Evolutionary conservation across 2,888 invertebrate species (phyloP).

Genomic region (Serripes groenlandicus): DNA sequence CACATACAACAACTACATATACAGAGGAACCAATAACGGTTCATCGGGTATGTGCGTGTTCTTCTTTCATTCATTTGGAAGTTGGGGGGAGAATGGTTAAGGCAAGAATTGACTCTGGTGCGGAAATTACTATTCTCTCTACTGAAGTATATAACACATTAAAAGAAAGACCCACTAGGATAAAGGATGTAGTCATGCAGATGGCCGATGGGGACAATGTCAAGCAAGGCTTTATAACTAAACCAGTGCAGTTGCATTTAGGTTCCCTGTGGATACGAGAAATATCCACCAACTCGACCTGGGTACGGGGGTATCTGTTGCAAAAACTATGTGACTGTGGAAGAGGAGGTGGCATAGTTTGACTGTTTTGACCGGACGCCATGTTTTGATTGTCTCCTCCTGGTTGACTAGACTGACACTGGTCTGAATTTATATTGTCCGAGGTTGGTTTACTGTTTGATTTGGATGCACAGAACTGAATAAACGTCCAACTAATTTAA

Average conservation of each 20-base stretch:
- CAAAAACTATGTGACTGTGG: no score
- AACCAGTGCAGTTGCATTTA: constrained; percentile 20
- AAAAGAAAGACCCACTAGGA: constrained; percentile 13
- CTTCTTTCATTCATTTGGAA: constrained; percentile 16
- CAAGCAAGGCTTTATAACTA: constrained; percentile 18
- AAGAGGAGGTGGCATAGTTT: no score
- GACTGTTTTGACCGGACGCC: no score
- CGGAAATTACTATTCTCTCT: constrained; percentile 31
- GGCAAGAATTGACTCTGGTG: constrained; percentile 29
- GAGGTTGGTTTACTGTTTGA: no score
- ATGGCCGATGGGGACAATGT: constrained; percentile 32
- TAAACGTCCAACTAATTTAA: no score
- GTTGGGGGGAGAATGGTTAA: constrained; percentile 12
- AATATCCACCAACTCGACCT: no score
- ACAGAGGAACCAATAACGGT: background rate
- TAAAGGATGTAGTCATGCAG: constrained; percentile 21
- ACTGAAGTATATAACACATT: constrained; percentile 22
- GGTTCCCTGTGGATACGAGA: no score
- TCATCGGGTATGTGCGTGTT: constrained; percentile 20
- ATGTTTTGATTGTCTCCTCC: no score
- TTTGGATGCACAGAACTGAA: no score
- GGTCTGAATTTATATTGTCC: no score
- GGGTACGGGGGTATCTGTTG: no score
- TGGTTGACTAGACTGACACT: no score
- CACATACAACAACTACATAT: background rate